Conservation (phyloP, 2,888 invertebrate genomes). For the Cataglyphis albicans region DNA sequence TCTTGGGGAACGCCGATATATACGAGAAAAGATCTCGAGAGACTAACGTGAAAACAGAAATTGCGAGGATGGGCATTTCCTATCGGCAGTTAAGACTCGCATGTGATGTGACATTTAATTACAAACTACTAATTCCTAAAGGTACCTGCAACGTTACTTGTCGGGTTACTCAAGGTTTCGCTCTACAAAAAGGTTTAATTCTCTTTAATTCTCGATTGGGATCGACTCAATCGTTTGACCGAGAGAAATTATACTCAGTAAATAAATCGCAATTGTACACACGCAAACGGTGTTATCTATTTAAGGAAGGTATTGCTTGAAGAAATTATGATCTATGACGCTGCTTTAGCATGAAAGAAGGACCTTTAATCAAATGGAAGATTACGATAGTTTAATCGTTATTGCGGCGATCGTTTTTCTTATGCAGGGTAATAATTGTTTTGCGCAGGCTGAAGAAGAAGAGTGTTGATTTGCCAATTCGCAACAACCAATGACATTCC, state of each 20-base stretch:
- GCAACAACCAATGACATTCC: constrained; percentile 54
- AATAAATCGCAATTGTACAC: constrained; percentile 13
- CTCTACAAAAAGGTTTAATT: background rate
- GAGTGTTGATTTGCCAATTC: constrained; percentile 59
- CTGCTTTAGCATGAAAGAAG: background rate
- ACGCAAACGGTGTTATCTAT: background rate
- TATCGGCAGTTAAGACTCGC: background rate
- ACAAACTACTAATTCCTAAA: constrained; percentile 11
- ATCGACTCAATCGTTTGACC: constrained; percentile 23
- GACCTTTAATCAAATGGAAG: constrained; percentile 16
- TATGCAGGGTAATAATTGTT: constrained; percentile 19
- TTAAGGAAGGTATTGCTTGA: background rate
- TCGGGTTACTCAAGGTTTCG: constrained; percentile 3
- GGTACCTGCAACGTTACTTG: constrained; percentile 33
- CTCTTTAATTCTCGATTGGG: constrained; percentile 52
- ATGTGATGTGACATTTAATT: constrained; percentile 7
- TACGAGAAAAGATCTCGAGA: constrained; percentile 19
- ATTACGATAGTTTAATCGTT: constrained; percentile 22
- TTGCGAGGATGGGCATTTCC: constrained; percentile 21
- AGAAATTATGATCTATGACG: background rate
- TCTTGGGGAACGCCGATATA: background rate
- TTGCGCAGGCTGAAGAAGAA: constrained; percentile 30
- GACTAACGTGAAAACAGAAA: constrained; percentile 25
- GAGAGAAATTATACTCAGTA: background rate
- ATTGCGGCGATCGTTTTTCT: background rate